Base-by-base conservation (phyloP, 2,113 vertebrate species). In the Sorex araneus region DNA sequence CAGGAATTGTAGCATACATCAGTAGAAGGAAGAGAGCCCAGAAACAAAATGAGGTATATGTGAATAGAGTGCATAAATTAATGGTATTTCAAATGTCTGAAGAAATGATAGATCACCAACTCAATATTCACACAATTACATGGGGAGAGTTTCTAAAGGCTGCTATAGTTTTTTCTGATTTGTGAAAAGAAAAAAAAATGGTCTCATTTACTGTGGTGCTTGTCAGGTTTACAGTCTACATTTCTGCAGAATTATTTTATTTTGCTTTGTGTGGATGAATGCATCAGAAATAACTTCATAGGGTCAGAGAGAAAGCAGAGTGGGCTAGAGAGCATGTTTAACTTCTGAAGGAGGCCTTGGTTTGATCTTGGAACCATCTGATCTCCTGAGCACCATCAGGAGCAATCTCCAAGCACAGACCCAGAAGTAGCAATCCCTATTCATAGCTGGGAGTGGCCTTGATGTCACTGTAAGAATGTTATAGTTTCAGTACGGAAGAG, bases 1-100 rank as follows among this genome's bases (percentile, higher is more conserved):
- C 5, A 50, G 47, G 47, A 50, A 50, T 50, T 50, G 5, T 9
- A 63, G 15, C 6, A 86, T 57, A 77, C 10, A 5, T 43, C 32
- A 82, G 3, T 77, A 16, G 32, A 73, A 75, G 3, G 64, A 12
- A 86, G 3, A 85, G 5, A 54, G 9, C 27, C 9, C 40, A 71
- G 23, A 77, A 85, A 82, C 50, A 89, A 90, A 86, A 77, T 10
- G 25, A 82, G 63, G 32, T 81, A n/a, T 57, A n/a, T 66, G 9
- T 28, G 10, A 77, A 32, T 27, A 75, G n/a, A 89, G 87, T 34
- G 13, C 43, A 64, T 47, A 43, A 70, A 82, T 50, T 8, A 70
- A 82, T 50, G 12, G 18, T 66, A 57, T 74, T 84, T 80, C 57
- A 80, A 90, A 85, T 79, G 11, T 81, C 36, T 54, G 34, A 82